Evolutionary conservation across 2,797 vertebrate genomes (phyloP).

Genomic region (Poeciliopsis gracilis): DNA sequence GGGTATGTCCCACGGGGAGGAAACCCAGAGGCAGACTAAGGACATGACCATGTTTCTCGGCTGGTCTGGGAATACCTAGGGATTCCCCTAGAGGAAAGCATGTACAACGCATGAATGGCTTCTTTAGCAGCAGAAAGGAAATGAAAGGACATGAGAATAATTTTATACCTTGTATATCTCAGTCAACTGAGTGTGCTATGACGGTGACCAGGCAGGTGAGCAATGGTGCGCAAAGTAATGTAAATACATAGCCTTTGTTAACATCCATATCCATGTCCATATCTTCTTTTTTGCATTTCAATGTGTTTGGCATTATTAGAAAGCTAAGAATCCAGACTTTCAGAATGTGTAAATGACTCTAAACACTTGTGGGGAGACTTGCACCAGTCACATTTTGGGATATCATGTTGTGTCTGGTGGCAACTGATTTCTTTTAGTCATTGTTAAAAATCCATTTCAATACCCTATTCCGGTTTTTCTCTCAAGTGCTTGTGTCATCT

Average conservation of each 20-base stretch:
- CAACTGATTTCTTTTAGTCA: constrained; percentile 29
- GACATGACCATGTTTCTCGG: no score
- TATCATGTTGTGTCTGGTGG: constrained; percentile 28
- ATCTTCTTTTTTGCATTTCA: background rate
- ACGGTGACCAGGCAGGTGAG: background rate
- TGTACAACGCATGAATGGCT: no score
- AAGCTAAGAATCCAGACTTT: background rate
- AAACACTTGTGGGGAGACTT: background rate
- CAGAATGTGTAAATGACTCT: background rate
- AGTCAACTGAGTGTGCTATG: background rate
- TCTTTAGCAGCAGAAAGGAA: no score
- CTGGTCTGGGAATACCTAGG: no score
- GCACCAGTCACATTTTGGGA: constrained; percentile 14
- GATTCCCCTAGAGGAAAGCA: no score
- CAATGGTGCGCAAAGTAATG: background rate
- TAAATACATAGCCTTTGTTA: background rate
- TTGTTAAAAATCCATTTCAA: background rate
- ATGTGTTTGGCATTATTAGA: background rate
- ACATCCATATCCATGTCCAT: background rate
- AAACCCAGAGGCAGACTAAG: no score
- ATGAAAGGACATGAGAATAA: no score
- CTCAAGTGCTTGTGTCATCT: background rate
- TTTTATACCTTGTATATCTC: no score
- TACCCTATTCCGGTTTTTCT: background rate
- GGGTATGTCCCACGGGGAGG: no score